Evolutionary conservation across 2,113 vertebrate genomes (phyloP).

Genomic region (Lipotes vexillifer): DNA sequence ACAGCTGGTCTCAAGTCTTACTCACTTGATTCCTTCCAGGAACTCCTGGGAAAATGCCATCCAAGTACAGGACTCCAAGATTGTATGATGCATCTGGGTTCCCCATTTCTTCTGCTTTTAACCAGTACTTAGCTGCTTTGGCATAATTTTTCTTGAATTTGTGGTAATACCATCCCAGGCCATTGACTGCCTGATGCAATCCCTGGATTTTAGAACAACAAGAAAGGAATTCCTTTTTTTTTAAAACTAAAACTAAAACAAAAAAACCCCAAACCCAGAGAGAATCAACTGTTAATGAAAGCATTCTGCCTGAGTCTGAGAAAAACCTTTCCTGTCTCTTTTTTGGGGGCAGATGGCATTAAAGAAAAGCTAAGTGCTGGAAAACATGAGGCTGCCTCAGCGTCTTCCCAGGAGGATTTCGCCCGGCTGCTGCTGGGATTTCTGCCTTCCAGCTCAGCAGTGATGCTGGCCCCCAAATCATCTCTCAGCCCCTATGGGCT

Average conservation of each 20-base stretch:
- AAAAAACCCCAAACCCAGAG: too few species aligned
- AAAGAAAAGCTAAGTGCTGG: neutral
- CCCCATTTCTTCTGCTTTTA: conserved; percentile 87
- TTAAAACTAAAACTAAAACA: too few species aligned
- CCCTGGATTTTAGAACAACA: conserved; percentile 81
- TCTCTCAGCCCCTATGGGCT: neutral
- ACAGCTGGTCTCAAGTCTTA: neutral
- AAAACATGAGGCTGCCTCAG: neutral
- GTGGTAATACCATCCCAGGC: conserved; percentile 94
- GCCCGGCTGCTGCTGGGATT: neutral
- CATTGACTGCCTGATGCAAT: conserved; percentile 90
- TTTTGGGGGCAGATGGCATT: conserved; percentile 32
- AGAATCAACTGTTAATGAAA: neutral
- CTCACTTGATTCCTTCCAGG: conserved; percentile 87
- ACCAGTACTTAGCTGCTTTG: conserved; percentile 86
- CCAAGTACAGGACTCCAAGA: conserved; percentile 88
- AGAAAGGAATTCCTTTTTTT: neutral
- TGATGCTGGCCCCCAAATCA: neutral
- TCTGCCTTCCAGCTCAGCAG: neutral
- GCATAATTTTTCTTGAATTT: conserved; percentile 83
- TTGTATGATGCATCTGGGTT: conserved; percentile 90
- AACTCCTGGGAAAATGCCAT: conserved; percentile 81
- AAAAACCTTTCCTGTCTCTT: neutral
- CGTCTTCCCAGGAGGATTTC: neutral
- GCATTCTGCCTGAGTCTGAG: neutral